These are phyloP conservation scores for Neodiprion pinetum DNA, from an alignment of 1,140 invertebrate species.

Conservation along the genomic window DNA sequence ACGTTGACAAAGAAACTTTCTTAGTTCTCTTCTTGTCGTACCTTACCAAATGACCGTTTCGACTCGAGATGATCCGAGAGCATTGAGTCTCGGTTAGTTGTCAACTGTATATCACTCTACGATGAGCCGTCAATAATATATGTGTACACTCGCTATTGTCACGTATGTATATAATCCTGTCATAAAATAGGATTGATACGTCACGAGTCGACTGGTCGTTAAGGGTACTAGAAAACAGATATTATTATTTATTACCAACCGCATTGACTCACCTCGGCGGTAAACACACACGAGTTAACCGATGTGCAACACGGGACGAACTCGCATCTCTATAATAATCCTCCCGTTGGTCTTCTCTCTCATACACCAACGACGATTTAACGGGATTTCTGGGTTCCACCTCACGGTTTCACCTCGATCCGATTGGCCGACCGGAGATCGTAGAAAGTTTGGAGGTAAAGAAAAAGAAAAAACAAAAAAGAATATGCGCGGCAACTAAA, in stretches of 20 bases:
- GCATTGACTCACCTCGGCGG: no score
- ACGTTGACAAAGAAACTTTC: no score
- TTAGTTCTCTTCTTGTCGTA: no score
- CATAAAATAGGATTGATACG: conserved; percentile 4
- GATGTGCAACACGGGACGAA: no score
- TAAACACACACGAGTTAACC: no score
- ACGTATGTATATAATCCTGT: not conserved
- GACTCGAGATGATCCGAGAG: no score
- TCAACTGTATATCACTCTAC: not conserved
- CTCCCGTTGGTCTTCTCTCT: not conserved
- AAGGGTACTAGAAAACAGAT: conserved; percentile 2
- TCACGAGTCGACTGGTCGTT: not conserved
- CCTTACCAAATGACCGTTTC: no score
- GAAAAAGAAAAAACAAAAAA: not conserved
- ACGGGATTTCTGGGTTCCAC: not conserved
- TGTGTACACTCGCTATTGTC: not conserved
- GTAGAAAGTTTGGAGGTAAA: not conserved
- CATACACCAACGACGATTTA: not conserved
- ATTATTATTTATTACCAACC: not conserved
- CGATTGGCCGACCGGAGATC: not conserved
- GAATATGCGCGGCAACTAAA: not conserved
- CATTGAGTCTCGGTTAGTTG: not conserved
- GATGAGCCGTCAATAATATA: not conserved
- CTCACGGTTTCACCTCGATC: not conserved
- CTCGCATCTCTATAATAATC: not conserved